phyloP scores from a whole-genome alignment of 2,888 invertebrate species.

The Biston stratarius region DNA sequence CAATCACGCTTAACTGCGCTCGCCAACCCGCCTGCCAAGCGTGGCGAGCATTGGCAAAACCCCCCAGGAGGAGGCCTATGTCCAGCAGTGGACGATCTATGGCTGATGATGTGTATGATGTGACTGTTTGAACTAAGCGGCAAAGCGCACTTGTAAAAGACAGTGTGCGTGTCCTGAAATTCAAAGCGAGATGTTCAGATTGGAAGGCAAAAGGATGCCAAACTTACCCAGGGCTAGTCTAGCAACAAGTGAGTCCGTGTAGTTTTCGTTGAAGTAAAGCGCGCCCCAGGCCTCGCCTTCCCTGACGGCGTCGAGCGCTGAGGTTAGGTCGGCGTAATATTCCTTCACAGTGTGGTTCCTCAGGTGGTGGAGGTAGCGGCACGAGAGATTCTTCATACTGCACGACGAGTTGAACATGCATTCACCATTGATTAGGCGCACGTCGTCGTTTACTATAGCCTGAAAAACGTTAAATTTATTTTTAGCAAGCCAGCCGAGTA shows the following conservation, averaged over 20 bases:
- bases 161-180: no score
- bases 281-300: conserved; percentile 95
- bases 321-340: conserved; percentile 88
- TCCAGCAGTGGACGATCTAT: no score
- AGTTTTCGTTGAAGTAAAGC: conserved; percentile 95
- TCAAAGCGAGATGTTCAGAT: no score
- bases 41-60: no score
- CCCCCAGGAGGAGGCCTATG: no score
- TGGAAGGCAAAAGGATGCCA: no score
- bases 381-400: conserved; percentile 90
- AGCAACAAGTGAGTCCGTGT: conserved; percentile 94
- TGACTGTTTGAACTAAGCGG: no score
- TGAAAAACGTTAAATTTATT: conserved; percentile 45
- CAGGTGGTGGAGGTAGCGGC: conserved; percentile 92
- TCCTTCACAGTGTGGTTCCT: conserved; percentile 89
- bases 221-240: conserved; percentile 88
- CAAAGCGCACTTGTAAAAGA: no score
- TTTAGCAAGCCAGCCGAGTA: no score
- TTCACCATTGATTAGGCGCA: conserved; percentile 69
- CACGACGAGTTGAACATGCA: conserved; percentile 88
- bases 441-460: conserved; percentile 83
- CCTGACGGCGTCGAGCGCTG: conserved; percentile 91
- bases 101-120: no score
- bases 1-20: no score
- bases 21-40: no score